Conservation (phyloP, 2,888 invertebrate genomes). For the Psococerastis gibbosa region DNA sequence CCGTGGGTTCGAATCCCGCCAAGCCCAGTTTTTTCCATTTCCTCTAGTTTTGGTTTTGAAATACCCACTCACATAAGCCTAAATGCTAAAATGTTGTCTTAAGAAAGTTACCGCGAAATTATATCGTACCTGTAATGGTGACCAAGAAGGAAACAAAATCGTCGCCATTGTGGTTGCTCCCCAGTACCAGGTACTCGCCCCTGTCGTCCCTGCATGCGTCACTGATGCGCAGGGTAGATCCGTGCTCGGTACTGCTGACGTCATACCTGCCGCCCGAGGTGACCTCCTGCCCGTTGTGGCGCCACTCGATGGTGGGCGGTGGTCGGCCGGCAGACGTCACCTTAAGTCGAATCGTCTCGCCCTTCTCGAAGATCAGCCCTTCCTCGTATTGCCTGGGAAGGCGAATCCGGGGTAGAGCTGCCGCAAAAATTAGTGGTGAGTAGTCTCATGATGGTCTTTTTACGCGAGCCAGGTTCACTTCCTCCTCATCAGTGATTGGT, state of each 20-base stretch:
- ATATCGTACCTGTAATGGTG: constrained; percentile 63
- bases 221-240: constrained; percentile 56
- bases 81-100: too few species aligned
- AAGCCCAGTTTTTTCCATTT: too few species aligned
- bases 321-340: constrained; percentile 74
- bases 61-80: too few species aligned
- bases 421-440: too few species aligned
- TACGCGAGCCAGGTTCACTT: too few species aligned
- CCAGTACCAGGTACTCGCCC: constrained; percentile 70
- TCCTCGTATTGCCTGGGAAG: constrained; percentile 74
- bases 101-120: too few species aligned
- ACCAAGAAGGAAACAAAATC: constrained; percentile 62
- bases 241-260: constrained; percentile 46
- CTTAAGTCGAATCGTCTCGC: constrained; percentile 65
- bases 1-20: too few species aligned
- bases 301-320: constrained; percentile 66
- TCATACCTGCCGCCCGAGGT: constrained; percentile 40
- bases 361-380: constrained; percentile 68
- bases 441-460: too few species aligned
- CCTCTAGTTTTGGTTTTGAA: too few species aligned
- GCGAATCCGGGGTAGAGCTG: constrained; percentile 62
- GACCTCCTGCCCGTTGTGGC: constrained; percentile 54
- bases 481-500: too few species aligned
- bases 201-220: constrained; percentile 62
- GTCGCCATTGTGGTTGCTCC: constrained; percentile 64